Conservation (phyloP, 23 tunicate genomes). For the Diplosoma virens region DNA sequence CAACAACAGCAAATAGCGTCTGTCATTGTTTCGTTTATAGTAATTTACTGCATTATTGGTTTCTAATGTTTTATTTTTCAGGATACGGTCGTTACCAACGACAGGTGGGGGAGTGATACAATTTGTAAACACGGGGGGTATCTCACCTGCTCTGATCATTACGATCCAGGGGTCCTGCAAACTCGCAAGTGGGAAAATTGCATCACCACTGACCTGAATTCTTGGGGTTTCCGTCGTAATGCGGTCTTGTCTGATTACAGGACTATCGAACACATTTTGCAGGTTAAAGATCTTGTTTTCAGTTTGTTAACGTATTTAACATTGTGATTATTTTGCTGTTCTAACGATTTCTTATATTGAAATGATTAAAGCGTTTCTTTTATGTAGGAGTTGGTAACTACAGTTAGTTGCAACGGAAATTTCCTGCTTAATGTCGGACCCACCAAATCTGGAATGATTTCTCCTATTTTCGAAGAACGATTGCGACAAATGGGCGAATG, state of each 20-base stretch:
- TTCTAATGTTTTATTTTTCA: constrained; percentile 13
- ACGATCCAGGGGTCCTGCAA: constrained; percentile 68
- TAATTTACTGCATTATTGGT: too few relatives aligned
- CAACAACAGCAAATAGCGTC: too few relatives aligned
- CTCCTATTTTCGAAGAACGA: constrained; percentile 59
- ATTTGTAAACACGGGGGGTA: constrained; percentile 81
- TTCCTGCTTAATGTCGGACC: constrained; percentile 76
- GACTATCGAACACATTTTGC: constrained; percentile 49
- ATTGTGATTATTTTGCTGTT: too few relatives aligned
- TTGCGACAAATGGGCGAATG: constrained; percentile 70
- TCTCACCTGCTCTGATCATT: constrained; percentile 62
- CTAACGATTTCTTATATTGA: too few relatives aligned
- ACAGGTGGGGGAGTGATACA: constrained; percentile 78
- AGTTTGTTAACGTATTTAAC: too few relatives aligned
- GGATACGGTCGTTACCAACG: constrained; percentile 79
- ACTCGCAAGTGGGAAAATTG: constrained; percentile 69
- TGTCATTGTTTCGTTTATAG: too few relatives aligned
- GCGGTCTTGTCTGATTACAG: constrained; percentile 32
- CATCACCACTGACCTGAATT: constrained; percentile 52
- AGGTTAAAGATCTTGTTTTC: too few relatives aligned
- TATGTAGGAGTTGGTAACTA: constrained; percentile 52
- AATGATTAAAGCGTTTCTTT: neutral
- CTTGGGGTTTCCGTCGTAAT: constrained; percentile 79
- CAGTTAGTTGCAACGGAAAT: constrained; percentile 75
- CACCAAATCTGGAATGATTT: constrained; percentile 65